Evolutionary conservation across 2,888 invertebrate species (phyloP), one percentile per base, ranked within the genome.

Genomic region (Zygaena filipendulae): DNA sequence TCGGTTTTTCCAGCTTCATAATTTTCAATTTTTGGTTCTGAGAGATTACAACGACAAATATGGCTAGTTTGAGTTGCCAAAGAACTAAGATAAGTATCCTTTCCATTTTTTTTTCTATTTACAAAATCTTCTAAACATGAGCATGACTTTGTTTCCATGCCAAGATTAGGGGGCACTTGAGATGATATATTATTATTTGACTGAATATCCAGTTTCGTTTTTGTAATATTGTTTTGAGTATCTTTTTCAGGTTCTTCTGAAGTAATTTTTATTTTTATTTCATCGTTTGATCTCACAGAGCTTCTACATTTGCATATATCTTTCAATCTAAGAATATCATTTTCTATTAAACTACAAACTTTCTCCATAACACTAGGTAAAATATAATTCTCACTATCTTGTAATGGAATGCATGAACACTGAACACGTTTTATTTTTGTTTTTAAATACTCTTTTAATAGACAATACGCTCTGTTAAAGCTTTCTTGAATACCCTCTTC

Each of bases 371-470:
- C 44, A 21, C 51, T 47, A 4, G 66, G 59, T 27, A 74, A 43
- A 13, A 57, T 27, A 2, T 52, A 52, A 27, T 40, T 47, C 20
- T 53, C 40, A 10, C 49, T 45, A n/a, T n/a, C n/a, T n/a, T n/a
- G n/a, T 22, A 39, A 38, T 4, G 47, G 30, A 23, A 45, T 30
- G 44, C 70, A 70, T 16, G 48, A 36, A 40, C 72, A 72, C 35
- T 69, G 54, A 7, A 63, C 60, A 23, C 59, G 60, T 35, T 66
- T 58, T 11, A 79, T 59, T 67, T 79, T 79, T 1, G 57, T 51
- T 51, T 64, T 70, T 22, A 79, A 51, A 51, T 77, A 79, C 48
- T 79, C 79, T 50, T 71, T 63, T 28, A 79, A 45, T 39, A 79
- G 49, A 23, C 52, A 54, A 33, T 68, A 68, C 2, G 70, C 75